Evolutionary conservation across 2,888 invertebrate species (phyloP), one percentile per base, ranked within the genome.

Genomic region (Rhingia campestris): DNA sequence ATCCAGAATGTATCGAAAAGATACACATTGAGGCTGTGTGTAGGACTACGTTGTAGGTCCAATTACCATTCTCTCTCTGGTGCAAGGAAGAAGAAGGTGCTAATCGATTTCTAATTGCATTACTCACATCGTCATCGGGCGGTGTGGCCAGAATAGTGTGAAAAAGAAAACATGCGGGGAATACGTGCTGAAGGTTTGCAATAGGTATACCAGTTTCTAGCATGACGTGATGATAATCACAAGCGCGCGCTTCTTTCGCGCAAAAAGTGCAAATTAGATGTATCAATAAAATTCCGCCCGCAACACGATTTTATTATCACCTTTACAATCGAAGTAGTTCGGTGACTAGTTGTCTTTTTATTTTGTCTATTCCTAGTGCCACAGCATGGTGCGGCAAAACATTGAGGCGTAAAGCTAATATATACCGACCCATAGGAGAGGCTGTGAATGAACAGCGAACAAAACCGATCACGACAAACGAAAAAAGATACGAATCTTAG

Each of bases 71-170:
- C 51, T 45, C 51, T 45, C 30, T 22, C 37, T 53, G 66, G 9
- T 22, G 22, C 53, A n/a, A 43, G 37, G 32, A 30, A 10, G 9
- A 64, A 64, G 47, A 66, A 84, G 79, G 74, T 79, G 74, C 74
- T 84, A 84, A 84, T 84, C 63, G 79, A 41, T 84, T 74, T 79
- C 79, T 74, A 79, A 84, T 84, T 74, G 80, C 69, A 47, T 77
- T 53, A 58, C 61, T 58, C 58, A n/a, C 37, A 76, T 72, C 45
- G 59, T 59, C 61, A 53, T 64, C 37, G 33, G 56, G 22, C 12
- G 10, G 58, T 49, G 45, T 54, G 54, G 51, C 10, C 59, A 49
- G 39, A 7, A 41, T 6, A 30, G 32, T 43, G 9, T 47, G 22
- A 22, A 22, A 22, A 22, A 54, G 53, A 33, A 37, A 79, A 33